Percentiles rank a stretch among this genome's conserved stretches.
phyloP scores from a whole-genome alignment of 2,113 vertebrate species.

The Neomonachus schauinslandi region DNA sequence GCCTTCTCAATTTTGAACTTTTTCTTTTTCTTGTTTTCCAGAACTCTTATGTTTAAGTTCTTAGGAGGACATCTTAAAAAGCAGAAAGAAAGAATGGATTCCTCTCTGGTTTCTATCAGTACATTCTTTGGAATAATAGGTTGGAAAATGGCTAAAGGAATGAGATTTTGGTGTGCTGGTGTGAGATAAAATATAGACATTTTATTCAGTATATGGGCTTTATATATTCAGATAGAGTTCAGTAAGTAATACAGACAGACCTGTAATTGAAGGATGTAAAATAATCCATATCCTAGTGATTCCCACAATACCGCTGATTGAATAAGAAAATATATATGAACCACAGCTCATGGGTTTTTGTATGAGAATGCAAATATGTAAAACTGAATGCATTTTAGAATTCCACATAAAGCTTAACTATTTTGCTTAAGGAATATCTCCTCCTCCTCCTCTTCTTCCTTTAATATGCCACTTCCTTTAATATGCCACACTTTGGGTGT shows the following conservation, averaged over 20 bases:
- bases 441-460: not conserved
- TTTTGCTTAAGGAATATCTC: not conserved
- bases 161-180: not conserved
- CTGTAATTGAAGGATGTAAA: not conserved
- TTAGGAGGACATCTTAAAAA: not conserved
- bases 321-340: not conserved
- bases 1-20: not conserved
- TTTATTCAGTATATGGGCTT: not conserved
- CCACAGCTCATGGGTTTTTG: not conserved
- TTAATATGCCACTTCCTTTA: not conserved
- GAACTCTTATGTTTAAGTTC: not conserved
- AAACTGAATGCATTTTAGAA: not conserved
- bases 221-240: conserved; percentile 39
- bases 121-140: not conserved
- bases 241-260: not conserved
- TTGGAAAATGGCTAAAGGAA: conserved; percentile 31
- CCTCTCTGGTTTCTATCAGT: not conserved
- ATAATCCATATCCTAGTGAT: not conserved
- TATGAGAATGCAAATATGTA: not conserved
- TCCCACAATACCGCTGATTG: not conserved
- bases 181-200: not conserved
- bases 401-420: not conserved
- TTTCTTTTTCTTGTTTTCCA: not conserved
- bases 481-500: not conserved
- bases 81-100: conserved; percentile 15